These are phyloP conservation scores for Epirrhoe tristata DNA, from an alignment of 2,888 invertebrate genomes.

Conservation along the genomic window DNA sequence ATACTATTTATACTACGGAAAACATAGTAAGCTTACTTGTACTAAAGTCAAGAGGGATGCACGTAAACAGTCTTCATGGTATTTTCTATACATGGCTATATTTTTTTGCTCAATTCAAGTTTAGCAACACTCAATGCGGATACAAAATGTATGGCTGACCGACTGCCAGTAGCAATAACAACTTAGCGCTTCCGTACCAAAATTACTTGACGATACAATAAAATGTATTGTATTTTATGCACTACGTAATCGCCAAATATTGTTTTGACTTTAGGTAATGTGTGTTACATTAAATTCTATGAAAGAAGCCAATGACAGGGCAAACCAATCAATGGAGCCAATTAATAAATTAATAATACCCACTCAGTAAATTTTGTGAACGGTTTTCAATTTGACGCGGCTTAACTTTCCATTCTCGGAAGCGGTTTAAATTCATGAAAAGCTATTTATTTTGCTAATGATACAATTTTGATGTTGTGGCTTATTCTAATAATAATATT, in stretches of 20 bases:
- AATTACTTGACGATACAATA: no score
- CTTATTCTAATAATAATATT: not conserved
- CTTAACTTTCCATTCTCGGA: conserved; percentile 8
- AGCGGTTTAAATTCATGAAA: conserved; percentile 2
- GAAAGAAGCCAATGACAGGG: not conserved
- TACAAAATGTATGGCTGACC: no score
- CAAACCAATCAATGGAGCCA: not conserved
- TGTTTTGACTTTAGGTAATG: no score
- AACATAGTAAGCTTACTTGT: conserved; percentile 2
- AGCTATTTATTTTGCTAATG: conserved; percentile 1
- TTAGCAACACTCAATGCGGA: no score
- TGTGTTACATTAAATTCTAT: not conserved
- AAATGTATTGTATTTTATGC: no score
- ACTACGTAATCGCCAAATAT: no score
- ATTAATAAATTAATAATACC: conserved; percentile 1
- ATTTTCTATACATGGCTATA: no score
- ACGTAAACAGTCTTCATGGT: not conserved
- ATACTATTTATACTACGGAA: conserved; percentile 1
- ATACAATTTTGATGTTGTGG: not conserved
- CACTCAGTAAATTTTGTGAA: conserved; percentile 3
- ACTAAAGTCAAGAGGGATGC: not conserved
- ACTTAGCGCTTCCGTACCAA: no score
- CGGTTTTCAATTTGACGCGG: conserved; percentile 11
- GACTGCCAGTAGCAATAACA: no score
- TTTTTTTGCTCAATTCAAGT: no score